Evolutionary conservation across 2,113 vertebrate species (phyloP).

Genomic region (Chrysemys picta): DNA sequence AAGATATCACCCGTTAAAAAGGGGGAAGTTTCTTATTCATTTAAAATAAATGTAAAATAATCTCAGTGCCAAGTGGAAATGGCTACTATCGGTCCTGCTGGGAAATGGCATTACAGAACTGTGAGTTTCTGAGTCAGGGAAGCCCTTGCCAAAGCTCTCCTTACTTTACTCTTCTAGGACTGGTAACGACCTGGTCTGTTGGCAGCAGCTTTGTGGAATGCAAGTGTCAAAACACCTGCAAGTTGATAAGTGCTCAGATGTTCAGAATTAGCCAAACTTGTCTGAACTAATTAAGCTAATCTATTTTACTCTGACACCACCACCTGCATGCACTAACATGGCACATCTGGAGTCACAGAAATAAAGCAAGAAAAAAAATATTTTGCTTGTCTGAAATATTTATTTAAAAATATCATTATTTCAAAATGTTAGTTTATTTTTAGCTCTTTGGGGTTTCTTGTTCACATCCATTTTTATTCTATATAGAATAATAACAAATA

Average conservation of each 20-base stretch:
- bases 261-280: not conserved
- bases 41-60: not conserved
- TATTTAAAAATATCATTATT: not conserved
- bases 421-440: not conserved
- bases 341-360: not conserved
- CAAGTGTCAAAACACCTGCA: not conserved
- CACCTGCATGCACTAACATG: not conserved
- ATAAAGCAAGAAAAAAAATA: not conserved
- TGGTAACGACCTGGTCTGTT: not conserved
- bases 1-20: not conserved
- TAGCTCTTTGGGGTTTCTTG: not conserved
- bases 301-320: not conserved
- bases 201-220: constrained; percentile 2
- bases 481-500: not conserved
- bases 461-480: not conserved
- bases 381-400: not conserved
- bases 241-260: not conserved
- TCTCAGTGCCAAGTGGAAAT: not conserved
- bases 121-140: not conserved
- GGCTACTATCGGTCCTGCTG: not conserved
- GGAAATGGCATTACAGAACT: no score
- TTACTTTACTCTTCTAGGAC: not conserved
- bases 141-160: not conserved
- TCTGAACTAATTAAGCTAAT: not conserved
- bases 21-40: not conserved